Conservation (phyloP, 23 tunicate genomes). For the Phallusia fumigata region DNA sequence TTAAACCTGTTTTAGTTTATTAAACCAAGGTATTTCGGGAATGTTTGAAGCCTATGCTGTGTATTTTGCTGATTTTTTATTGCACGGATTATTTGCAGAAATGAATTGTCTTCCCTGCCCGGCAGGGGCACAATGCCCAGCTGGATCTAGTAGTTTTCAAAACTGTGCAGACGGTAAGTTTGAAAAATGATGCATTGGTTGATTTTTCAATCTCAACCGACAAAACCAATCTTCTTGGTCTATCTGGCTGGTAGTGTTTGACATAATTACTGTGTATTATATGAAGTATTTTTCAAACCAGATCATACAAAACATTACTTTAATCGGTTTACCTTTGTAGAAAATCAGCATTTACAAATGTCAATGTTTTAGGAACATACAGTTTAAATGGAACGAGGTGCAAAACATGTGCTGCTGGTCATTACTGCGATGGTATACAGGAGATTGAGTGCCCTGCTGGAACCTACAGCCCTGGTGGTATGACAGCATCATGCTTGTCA, state of each 20-base stretch:
- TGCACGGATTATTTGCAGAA: constrained; percentile 12
- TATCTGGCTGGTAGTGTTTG: no score
- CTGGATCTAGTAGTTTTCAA: constrained; percentile 20
- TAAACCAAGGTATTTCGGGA: background rate
- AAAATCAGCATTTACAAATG: no score
- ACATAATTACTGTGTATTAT: no score
- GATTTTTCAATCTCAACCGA: no score
- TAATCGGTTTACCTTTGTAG: no score
- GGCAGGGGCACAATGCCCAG: constrained; percentile 44
- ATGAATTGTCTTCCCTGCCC: constrained; percentile 44
- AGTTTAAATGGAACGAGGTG: constrained; percentile 27
- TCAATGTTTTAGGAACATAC: constrained; percentile 46
- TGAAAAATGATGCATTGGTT: no score
- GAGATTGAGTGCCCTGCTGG: constrained; percentile 24
- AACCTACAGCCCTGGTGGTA: constrained; percentile 75
- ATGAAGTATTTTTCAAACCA: no score
- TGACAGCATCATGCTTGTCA: constrained; percentile 27
- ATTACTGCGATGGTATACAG: constrained; percentile 16
- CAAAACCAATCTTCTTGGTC: no score
- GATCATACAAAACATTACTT: no score
- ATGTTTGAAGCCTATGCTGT: background rate
- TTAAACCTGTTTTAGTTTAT: no score
- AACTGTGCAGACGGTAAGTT: constrained; percentile 41
- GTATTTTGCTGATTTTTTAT: background rate
- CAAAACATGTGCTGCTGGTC: constrained; percentile 33